These are phyloP conservation scores for Anolis carolinensis DNA, from an alignment of 2,113 vertebrate genomes.

Conservation along the genomic window DNA sequence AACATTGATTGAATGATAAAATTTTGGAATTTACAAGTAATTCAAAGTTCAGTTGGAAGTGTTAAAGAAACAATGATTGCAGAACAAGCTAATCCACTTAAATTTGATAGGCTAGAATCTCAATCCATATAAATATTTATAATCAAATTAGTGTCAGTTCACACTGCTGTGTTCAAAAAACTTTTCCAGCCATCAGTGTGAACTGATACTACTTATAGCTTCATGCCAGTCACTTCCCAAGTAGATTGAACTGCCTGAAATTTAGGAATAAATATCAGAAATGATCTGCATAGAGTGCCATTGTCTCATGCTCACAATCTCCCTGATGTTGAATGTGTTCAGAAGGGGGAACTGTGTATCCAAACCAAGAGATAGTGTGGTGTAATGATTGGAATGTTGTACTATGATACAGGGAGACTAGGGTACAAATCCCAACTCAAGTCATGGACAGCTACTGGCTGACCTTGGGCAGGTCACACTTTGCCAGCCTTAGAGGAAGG, in stretches of 20 bases:
- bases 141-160: not conserved
- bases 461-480: too few species aligned
- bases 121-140: not conserved
- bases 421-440: too few species aligned
- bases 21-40: not conserved
- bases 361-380: too few species aligned
- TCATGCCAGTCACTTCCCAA: not conserved
- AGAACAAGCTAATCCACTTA: not conserved
- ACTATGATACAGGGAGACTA: too few species aligned
- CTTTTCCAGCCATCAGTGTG: not conserved
- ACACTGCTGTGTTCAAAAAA: not conserved
- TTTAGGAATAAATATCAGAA: not conserved
- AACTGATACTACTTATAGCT: not conserved
- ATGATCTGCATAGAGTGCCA: not conserved
- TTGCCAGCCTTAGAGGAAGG: too few species aligned
- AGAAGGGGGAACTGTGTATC: not conserved
- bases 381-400: too few species aligned
- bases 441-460: too few species aligned
- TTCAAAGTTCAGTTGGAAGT: conserved; percentile 47
- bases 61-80: conserved; percentile 25
- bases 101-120: not conserved
- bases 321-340: not conserved
- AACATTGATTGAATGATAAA: not conserved
- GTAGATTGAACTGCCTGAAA: not conserved
- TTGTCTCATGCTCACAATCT: not conserved